Conservation (phyloP, 1,140 invertebrate species). For the Magallana angulata region DNA sequence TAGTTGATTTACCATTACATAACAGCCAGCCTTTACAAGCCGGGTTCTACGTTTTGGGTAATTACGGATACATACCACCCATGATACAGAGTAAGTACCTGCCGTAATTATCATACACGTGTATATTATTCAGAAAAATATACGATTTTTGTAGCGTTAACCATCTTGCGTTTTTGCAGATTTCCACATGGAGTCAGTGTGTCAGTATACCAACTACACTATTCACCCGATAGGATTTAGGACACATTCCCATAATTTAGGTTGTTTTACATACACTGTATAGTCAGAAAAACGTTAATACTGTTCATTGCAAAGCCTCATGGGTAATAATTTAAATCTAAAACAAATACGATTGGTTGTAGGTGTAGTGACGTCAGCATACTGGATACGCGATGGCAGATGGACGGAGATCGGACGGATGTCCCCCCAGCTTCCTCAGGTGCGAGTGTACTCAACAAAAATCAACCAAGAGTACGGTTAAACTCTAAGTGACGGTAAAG, state of each 20-base stretch:
- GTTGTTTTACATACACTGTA: slow-evolving; percentile 33
- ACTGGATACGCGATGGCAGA: slow-evolving; percentile 71
- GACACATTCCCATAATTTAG: slow-evolving; percentile 77
- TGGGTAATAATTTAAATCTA: too few species aligned
- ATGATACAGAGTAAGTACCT: slow-evolving; percentile 48
- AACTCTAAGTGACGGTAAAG: too few species aligned
- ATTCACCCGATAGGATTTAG: slow-evolving; percentile 77
- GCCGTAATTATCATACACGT: not conserved
- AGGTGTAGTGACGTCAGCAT: slow-evolving; percentile 77
- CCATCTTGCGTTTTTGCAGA: slow-evolving; percentile 48
- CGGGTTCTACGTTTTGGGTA: slow-evolving; percentile 59
- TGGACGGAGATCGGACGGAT: slow-evolving; percentile 79
- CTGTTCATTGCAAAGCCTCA: too few species aligned
- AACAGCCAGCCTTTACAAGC: slow-evolving; percentile 59
- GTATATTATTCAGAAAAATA: too few species aligned
- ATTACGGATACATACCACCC: slow-evolving; percentile 59
- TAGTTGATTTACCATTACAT: too few species aligned
- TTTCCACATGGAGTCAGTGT: slow-evolving; percentile 74
- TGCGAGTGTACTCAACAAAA: slow-evolving; percentile 39
- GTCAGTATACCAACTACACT: slow-evolving; percentile 64
- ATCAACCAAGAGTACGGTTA: too few species aligned
- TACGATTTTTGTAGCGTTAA: too few species aligned
- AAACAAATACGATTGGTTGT: not conserved
- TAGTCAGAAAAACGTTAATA: too few species aligned
- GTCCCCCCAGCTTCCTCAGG: slow-evolving; percentile 78